phyloP scores from a whole-genome alignment of 2,888 invertebrate species.

The Spicauda simplicius region DNA sequence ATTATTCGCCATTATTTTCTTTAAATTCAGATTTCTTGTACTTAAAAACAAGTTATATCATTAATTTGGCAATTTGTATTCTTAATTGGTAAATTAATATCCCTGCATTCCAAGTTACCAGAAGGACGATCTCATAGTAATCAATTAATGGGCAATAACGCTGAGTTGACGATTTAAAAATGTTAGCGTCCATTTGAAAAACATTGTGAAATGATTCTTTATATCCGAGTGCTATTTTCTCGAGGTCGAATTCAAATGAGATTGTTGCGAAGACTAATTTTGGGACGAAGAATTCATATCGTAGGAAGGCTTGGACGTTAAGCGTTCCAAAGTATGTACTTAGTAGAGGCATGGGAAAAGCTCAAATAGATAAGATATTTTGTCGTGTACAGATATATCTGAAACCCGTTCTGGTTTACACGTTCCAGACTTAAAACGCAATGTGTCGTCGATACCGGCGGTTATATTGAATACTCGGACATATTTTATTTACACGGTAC shows the following conservation, averaged over 20 bases:
- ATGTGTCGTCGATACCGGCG: constrained; percentile 29
- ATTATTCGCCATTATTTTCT: background rate
- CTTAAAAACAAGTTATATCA: constrained; percentile 3
- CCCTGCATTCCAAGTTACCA: background rate
- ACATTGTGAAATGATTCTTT: constrained; percentile 23
- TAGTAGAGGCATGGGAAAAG: constrained; percentile 25
- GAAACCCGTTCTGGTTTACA: constrained; percentile 33
- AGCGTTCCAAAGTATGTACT: constrained; percentile 4
- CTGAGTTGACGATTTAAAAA: constrained; percentile 8
- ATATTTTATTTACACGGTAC: constrained; percentile 35
- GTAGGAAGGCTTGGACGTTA: constrained; percentile 1
- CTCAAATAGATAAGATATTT: constrained; percentile 34
- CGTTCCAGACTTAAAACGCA: constrained; percentile 30
- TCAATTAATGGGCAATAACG: constrained; percentile 22
- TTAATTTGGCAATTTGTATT: constrained; percentile 6
- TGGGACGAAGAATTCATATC: constrained; percentile 7
- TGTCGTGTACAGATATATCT: constrained; percentile 26
- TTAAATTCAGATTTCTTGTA: background rate
- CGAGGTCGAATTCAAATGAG: constrained; percentile 25
- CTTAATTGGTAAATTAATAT: constrained; percentile 13
- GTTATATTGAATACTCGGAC: constrained; percentile 33
- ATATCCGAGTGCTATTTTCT: constrained; percentile 20
- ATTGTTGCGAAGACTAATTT: constrained; percentile 15
- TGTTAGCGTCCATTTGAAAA: constrained; percentile 14
- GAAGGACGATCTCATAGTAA: constrained; percentile 16